These are phyloP conservation scores for Melolontha melolontha DNA, from an alignment of 2,888 invertebrate species.

Conservation along the genomic window DNA sequence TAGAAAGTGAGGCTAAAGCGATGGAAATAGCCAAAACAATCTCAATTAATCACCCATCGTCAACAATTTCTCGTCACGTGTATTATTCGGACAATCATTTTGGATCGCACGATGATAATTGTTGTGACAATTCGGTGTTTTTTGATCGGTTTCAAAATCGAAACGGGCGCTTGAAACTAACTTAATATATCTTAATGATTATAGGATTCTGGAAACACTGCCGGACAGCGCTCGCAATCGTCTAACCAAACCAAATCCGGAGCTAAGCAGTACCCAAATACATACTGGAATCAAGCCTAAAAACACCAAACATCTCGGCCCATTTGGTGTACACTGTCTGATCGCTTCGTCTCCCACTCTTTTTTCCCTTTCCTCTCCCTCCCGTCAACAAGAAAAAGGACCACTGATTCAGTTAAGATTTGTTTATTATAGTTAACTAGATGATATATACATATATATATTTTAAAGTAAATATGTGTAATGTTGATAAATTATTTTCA, in stretches of 20 bases:
- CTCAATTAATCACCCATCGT: no score
- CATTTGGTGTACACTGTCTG: constrained; percentile 37
- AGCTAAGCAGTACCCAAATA: constrained; percentile 75
- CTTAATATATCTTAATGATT: constrained; percentile 54
- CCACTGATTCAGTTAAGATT: constrained; percentile 49
- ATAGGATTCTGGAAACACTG: constrained; percentile 71
- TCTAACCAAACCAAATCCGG: constrained; percentile 70
- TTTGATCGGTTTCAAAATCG: not conserved
- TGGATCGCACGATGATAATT: no score
- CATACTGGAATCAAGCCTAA: constrained; percentile 76
- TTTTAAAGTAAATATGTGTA: constrained; percentile 49
- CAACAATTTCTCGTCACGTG: no score
- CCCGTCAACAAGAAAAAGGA: constrained; percentile 26
- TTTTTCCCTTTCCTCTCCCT: constrained; percentile 5
- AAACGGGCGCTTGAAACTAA: not conserved
- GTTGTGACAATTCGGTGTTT: no score
- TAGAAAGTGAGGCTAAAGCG: no score
- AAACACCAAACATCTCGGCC: constrained; percentile 33
- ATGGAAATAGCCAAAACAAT: no score
- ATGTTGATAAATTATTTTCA: constrained; percentile 51
- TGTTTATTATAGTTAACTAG: constrained; percentile 47
- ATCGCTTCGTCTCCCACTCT: constrained; percentile 39
- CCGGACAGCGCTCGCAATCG: constrained; percentile 68
- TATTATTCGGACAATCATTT: no score
- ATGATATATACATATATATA: constrained; percentile 44